These are phyloP conservation scores for Camptogramma bilineatum DNA, from an alignment of 2,888 invertebrate genomes.

Conservation along the genomic window DNA sequence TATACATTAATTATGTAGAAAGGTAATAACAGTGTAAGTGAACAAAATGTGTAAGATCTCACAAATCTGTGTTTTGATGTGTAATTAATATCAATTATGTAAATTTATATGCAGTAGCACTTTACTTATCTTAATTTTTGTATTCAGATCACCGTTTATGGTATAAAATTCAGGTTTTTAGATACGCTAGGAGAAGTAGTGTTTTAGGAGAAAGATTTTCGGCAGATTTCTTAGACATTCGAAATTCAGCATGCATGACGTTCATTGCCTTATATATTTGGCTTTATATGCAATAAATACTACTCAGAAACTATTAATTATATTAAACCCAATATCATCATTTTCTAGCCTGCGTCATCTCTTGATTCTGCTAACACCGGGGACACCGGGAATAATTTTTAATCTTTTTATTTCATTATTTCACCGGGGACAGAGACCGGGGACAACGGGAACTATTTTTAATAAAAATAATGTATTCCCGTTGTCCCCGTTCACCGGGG, in stretches of 20 bases:
- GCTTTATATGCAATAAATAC: not conserved
- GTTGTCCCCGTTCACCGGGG: too few species aligned
- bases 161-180: constrained; percentile 31
- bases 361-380: too few species aligned
- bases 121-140: constrained; percentile 24
- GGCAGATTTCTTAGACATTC: constrained; percentile 8
- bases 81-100: constrained; percentile 38
- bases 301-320: not conserved
- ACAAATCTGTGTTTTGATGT: constrained; percentile 32
- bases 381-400: too few species aligned
- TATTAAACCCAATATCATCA: not conserved
- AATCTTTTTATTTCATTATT: too few species aligned
- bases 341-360: not conserved
- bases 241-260: constrained; percentile 10
- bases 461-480: too few species aligned
- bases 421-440: too few species aligned
- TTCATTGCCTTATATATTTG: not conserved
- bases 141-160: constrained; percentile 33
- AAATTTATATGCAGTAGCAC: constrained; percentile 33
- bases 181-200: constrained; percentile 28
- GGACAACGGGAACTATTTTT: too few species aligned
- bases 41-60: constrained; percentile 30
- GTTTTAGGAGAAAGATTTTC: constrained; percentile 23
- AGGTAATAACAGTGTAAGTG: constrained; percentile 29
- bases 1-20: constrained; percentile 25